These are phyloP conservation scores for Empidonax alnorum DNA, from an alignment of 2,113 vertebrate species.

Conservation along the genomic window DNA sequence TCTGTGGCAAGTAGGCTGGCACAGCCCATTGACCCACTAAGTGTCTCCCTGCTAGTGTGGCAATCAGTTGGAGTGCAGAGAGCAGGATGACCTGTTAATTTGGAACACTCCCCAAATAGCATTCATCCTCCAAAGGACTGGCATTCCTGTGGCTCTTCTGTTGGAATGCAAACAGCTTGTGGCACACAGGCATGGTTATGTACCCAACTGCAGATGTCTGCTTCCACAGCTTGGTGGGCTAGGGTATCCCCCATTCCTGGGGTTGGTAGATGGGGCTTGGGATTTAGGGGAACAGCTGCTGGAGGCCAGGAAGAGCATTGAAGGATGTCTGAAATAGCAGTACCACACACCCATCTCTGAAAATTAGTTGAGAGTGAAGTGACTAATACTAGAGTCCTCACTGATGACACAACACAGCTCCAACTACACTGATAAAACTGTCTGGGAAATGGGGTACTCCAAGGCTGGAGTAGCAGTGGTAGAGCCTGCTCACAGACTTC, in stretches of 20 bases:
- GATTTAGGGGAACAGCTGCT: background rate
- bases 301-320: background rate
- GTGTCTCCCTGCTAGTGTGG: background rate
- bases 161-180: background rate
- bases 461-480: background rate
- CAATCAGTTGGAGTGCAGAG: background rate
- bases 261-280: background rate
- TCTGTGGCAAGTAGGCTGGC: background rate
- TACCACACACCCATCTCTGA: background rate
- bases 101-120: constrained; percentile 1
- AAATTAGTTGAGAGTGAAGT: background rate
- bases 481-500: background rate
- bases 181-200: background rate
- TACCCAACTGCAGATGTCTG: background rate
- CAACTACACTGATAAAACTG: background rate
- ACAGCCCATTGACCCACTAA: background rate
- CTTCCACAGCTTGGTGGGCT: background rate
- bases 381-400: background rate
- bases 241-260: background rate
- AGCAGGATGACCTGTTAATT: constrained; percentile 27
- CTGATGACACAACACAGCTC: background rate
- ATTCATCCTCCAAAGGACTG: background rate
- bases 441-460: background rate
- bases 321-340: background rate
- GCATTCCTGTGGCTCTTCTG: background rate